These are phyloP conservation scores for Lutjanus argentimaculatus DNA, from an alignment of 2,797 vertebrate species.

Conservation along the genomic window DNA sequence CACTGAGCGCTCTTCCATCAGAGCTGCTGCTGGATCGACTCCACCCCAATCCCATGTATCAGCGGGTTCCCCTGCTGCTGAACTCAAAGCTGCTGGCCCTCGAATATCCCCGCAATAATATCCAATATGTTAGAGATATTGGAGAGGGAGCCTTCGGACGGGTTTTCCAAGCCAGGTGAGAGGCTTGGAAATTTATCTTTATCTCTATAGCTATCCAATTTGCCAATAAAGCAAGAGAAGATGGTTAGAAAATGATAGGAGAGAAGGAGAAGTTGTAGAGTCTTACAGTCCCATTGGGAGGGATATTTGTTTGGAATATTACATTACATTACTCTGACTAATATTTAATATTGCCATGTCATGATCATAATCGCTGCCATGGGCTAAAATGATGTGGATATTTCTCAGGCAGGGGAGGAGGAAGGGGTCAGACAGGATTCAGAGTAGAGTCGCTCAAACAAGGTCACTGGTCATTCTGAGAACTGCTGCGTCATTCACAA, in stretches of 20 bases:
- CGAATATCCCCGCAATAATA: conserved; percentile 98
- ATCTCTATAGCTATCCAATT: not conserved
- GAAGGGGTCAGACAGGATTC: not conserved
- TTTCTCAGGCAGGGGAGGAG: conserved; percentile 19
- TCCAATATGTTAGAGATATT: conserved; percentile 97
- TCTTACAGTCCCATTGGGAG: not conserved
- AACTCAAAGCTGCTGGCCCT: conserved; percentile 95
- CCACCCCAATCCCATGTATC: conserved; percentile 99
- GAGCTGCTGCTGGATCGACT: conserved; percentile 95
- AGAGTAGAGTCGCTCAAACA: conserved; percentile 16
- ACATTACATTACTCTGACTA: not conserved
- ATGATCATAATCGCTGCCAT: not conserved
- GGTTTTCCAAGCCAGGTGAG: conserved; percentile 97
- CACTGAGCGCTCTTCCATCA: conserved; percentile 92
- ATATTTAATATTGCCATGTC: conserved; percentile 26
- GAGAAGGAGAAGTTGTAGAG: not conserved
- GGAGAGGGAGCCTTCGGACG: conserved; percentile 98
- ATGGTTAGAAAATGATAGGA: no score
- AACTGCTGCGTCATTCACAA: conserved; percentile 69
- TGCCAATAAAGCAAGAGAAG: not conserved
- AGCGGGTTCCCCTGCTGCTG: conserved; percentile 95
- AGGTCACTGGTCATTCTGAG: conserved; percentile 43
- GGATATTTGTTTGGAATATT: not conserved
- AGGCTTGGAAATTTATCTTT: not conserved
- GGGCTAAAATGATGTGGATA: conserved; percentile 4